Percentiles rank a stretch among this genome's conserved stretches.
Conservation (phyloP, 30 jellyfish, hydroid and myxozoan species). For the Pelagia noctiluca region DNA sequence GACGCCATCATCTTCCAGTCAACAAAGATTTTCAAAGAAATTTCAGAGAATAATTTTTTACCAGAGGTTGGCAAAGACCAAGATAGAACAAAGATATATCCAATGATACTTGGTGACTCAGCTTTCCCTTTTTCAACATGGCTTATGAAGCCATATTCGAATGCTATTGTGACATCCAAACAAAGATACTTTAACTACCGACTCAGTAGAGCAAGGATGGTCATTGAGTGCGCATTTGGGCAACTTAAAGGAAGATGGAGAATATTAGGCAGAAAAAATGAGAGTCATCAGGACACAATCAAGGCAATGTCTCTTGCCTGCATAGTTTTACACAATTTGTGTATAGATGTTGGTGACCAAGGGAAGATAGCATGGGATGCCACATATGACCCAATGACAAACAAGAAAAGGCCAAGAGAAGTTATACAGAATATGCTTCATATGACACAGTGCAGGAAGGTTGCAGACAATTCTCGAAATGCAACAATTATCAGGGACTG, state of each 20-base stretch:
- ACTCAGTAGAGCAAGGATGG: too few relatives aligned
- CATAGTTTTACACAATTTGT: slow-evolving; percentile 62
- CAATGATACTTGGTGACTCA: slow-evolving; percentile 33
- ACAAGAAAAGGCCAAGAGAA: background rate
- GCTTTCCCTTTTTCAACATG: too few relatives aligned
- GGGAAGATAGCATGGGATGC: background rate
- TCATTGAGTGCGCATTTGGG: too few relatives aligned
- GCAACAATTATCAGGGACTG: slow-evolving; percentile 25
- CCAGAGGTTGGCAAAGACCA: too few relatives aligned
- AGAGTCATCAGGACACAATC: slow-evolving; percentile 18
- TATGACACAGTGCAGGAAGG: slow-evolving; percentile 13
- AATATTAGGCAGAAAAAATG: slow-evolving; percentile 19
- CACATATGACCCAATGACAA: background rate
- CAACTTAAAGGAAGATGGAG: slow-evolving; percentile 59
- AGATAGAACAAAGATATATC: background rate
- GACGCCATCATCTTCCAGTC: too few relatives aligned
- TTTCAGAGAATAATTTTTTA: background rate
- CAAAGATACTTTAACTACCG: too few relatives aligned
- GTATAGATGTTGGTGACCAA: slow-evolving; percentile 28
- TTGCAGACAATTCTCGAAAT: background rate
- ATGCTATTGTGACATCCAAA: too few relatives aligned
- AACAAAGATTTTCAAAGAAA: background rate
- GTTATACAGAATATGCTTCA: slow-evolving; percentile 1
- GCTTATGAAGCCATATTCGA: too few relatives aligned
- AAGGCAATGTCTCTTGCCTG: slow-evolving; percentile 46